Conservation (phyloP, 2,797 vertebrate species). For the Mus spretus region DNA sequence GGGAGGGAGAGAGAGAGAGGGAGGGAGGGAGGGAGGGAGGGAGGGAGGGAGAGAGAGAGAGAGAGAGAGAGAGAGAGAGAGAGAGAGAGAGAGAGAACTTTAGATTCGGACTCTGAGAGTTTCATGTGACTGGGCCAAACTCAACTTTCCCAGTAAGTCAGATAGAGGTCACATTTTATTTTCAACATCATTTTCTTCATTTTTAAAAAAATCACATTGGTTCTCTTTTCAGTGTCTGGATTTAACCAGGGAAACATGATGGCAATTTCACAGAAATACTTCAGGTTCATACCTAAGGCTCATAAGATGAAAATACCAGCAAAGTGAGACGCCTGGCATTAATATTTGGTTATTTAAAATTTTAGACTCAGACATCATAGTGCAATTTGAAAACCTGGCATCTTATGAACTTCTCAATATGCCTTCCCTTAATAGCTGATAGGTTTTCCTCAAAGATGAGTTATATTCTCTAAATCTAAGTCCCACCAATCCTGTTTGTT, state of each 20-base stretch:
- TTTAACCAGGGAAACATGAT: conserved; percentile 40
- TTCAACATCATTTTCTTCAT: conserved; percentile 44
- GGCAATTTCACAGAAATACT: conserved; percentile 60
- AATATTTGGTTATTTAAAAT: conserved; percentile 57
- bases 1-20: too few species aligned
- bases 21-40: background rate
- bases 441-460: background rate
- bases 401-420: conserved; percentile 8
- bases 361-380: conserved; percentile 46
- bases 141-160: background rate
- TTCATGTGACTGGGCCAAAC: conserved; percentile 41
- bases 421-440: conserved; percentile 6
- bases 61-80: too few species aligned
- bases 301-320: conserved; percentile 34
- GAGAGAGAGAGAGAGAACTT: background rate
- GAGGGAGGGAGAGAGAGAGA: too few species aligned
- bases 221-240: conserved; percentile 40
- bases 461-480: conserved; percentile 49
- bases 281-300: background rate
- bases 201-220: conserved; percentile 45
- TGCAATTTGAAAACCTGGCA: conserved; percentile 32
- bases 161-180: conserved; percentile 22
- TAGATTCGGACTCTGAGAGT: background rate
- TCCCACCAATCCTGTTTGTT: background rate
- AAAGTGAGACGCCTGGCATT: background rate